phyloP scores from a whole-genome alignment of 2,113 vertebrate genomes.

The Otocyon megalotis region DNA sequence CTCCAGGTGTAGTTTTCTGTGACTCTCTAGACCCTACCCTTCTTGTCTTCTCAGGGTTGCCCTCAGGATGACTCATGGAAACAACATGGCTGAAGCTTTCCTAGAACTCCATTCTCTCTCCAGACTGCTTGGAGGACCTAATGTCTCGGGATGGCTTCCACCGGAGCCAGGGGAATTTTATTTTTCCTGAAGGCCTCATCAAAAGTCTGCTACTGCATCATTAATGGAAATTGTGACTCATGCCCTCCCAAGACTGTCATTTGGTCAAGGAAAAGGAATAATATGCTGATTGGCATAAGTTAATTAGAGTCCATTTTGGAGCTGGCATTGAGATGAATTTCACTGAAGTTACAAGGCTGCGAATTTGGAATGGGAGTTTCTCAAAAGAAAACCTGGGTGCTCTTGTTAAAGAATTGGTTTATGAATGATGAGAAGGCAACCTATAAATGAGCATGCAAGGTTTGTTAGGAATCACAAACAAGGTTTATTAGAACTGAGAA shows the following conservation, averaged over 20 bases:
- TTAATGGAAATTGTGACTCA: slow-evolving; percentile 53
- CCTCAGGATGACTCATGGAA: not conserved
- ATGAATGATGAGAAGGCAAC: not conserved
- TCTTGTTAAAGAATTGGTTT: not conserved
- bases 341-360: not conserved
- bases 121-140: not conserved
- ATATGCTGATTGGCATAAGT: not conserved
- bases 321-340: not conserved
- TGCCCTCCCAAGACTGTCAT: not conserved
- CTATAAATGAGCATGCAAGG: not conserved
- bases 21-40: not conserved
- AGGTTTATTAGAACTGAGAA: not conserved
- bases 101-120: not conserved
- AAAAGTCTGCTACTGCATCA: not conserved
- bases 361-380: not conserved
- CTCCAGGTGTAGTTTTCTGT: not conserved
- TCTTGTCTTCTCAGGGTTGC: not conserved
- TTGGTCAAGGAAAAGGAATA: not conserved
- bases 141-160: not conserved
- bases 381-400: not conserved
- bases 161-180: not conserved
- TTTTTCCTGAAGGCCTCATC: not conserved
- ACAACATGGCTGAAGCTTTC: not conserved
- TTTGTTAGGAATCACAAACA: not conserved
- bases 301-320: not conserved